These are phyloP conservation scores for Alcedo atthis DNA, from an alignment of 2,797 vertebrate species.

Conservation along the genomic window DNA sequence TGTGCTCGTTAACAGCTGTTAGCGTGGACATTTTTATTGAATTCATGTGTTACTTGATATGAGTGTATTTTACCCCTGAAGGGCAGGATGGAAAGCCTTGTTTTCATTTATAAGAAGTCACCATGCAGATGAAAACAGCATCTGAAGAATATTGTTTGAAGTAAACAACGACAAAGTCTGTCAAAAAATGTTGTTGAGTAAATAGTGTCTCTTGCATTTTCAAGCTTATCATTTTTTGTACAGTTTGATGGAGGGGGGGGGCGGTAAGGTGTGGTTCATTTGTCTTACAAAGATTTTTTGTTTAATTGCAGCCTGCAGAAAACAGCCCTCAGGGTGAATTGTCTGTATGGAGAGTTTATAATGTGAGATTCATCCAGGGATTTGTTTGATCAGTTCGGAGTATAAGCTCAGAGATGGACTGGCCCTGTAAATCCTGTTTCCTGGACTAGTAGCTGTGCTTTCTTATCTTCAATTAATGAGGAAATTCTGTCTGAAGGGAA, in stretches of 20 bases:
- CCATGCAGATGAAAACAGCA: background rate
- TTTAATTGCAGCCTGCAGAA: conserved; percentile 14
- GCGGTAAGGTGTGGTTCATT: background rate
- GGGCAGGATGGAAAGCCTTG: background rate
- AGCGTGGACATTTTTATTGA: background rate
- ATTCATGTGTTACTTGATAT: background rate
- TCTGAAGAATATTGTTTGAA: background rate
- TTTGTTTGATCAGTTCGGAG: background rate
- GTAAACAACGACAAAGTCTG: background rate
- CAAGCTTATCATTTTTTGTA: background rate
- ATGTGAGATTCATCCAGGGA: background rate
- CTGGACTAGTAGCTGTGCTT: background rate
- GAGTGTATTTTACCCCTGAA: background rate
- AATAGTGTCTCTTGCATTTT: background rate
- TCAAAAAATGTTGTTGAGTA: background rate
- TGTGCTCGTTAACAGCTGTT: background rate
- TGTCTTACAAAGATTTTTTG: background rate
- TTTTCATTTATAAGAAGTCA: conserved; percentile 9
- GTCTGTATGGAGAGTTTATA: background rate
- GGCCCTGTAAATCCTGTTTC: conserved; percentile 26
- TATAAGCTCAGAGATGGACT: background rate
- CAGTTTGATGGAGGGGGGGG: background rate
- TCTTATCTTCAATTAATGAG: conserved; percentile 20
- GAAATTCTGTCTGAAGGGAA: conserved; percentile 3
- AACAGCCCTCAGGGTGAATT: conserved; percentile 1